Percentiles rank a stretch among this genome's conserved stretches.
These are phyloP conservation scores for Neodontobutis hainanensis DNA, from an alignment of 2,113 vertebrate genomes.

Conservation along the genomic window DNA sequence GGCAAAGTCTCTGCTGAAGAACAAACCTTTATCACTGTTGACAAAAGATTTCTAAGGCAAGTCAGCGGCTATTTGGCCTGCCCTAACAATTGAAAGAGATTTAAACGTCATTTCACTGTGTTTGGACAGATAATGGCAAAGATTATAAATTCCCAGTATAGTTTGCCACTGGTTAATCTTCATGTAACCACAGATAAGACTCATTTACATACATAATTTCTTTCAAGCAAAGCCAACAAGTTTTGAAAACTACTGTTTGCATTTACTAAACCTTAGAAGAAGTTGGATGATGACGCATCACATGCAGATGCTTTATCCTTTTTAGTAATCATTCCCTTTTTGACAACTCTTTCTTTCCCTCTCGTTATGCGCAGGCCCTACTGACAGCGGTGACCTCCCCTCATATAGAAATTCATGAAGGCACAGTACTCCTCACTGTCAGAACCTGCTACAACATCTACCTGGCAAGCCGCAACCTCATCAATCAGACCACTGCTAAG, in stretches of 20 bases:
- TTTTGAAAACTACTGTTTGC: no score
- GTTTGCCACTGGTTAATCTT: background rate
- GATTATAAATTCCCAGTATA: background rate
- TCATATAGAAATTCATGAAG: conserved; percentile 96
- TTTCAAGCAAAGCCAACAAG: no score
- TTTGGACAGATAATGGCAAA: background rate
- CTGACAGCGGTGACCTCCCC: conserved; percentile 95
- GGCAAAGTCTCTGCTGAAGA: conserved; percentile 33
- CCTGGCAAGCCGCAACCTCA: conserved; percentile 97
- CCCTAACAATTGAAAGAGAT: conserved; percentile 2
- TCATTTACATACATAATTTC: no score
- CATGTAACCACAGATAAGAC: no score
- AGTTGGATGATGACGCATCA: conserved; percentile 40
- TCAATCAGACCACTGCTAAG: conserved; percentile 98
- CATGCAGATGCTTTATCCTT: conserved; percentile 8
- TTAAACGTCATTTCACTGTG: background rate
- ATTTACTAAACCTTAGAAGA: no score
- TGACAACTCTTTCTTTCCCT: conserved; percentile 15
- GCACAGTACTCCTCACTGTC: conserved; percentile 94
- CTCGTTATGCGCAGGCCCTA: conserved; percentile 82
- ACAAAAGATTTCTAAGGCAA: conserved; percentile 40
- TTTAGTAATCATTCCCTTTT: background rate
- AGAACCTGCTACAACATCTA: conserved; percentile 99
- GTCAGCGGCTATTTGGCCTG: conserved; percentile 4
- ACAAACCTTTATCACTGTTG: conserved; percentile 41